A percentile compares a stretch with the other conserved stretches of the same genome.
Evolutionary conservation across 2,888 invertebrate genomes (phyloP).

Genomic region (Punctoribates punctum): DNA sequence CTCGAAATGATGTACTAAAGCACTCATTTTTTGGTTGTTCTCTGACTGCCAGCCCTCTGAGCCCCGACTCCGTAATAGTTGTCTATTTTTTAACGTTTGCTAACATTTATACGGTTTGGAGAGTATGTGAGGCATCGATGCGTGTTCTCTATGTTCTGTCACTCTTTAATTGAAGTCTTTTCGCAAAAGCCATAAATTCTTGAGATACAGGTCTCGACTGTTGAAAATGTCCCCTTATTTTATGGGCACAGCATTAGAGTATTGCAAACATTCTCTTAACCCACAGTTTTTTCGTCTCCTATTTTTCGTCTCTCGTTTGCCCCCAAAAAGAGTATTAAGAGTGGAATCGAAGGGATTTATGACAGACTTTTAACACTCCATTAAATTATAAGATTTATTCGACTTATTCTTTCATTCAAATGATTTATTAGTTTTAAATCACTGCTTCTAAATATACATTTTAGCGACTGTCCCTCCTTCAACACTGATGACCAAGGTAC

Average conservation of each 20-base stretch:
- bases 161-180: slow-evolving; percentile 31
- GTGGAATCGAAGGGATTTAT: slow-evolving; percentile 16
- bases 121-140: not conserved
- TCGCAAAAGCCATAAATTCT: not conserved
- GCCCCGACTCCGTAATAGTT: not conserved
- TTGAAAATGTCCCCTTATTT: slow-evolving; percentile 21
- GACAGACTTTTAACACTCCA: slow-evolving; percentile 7
- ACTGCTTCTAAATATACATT: not conserved
- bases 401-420: not conserved
- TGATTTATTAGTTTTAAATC: slow-evolving; percentile 24
- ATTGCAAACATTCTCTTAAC: not conserved
- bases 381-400: slow-evolving; percentile 20
- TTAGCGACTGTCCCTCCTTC: not conserved
- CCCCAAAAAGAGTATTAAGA: not conserved
- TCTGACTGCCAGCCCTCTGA: not conserved
- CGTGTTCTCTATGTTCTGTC: slow-evolving; percentile 33
- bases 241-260: not conserved
- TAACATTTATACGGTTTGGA: not conserved
- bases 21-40: not conserved
- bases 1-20: not conserved
- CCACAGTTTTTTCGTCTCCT: not conserved
- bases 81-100: slow-evolving; percentile 15
- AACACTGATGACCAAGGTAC: not conserved
- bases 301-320: not conserved
- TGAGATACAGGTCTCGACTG: slow-evolving; percentile 33